Conservation (phyloP, 2,113 vertebrate species). For the Ammodytes marinus region DNA sequence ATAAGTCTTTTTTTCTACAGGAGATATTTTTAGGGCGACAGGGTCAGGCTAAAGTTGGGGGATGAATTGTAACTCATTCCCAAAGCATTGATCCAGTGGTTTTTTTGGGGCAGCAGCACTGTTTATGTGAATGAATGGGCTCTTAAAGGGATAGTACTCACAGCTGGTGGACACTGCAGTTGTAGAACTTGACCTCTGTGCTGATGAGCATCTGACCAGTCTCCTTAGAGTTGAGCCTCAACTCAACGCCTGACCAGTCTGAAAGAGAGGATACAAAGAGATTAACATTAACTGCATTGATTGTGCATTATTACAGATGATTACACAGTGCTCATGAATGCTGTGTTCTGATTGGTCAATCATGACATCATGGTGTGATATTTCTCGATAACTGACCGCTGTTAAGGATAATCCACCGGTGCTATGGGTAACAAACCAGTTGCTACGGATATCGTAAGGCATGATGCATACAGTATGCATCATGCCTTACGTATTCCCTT, state of each 20-base stretch:
- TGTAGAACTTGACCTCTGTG: constrained; percentile 99
- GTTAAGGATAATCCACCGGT: too few species aligned
- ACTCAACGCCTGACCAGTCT: constrained; percentile 97
- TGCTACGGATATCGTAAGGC: too few species aligned
- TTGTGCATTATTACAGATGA: neutral
- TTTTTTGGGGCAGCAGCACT: constrained; percentile 20
- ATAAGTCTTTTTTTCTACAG: constrained; percentile 57
- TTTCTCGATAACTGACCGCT: too few species aligned
- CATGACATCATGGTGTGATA: too few species aligned
- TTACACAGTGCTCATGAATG: too few species aligned
- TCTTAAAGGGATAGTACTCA: constrained; percentile 80
- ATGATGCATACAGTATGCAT: too few species aligned
- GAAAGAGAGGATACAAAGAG: constrained; percentile 54
- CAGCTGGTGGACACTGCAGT: constrained; percentile 98
- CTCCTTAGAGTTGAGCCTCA: constrained; percentile 94
- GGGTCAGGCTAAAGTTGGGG: constrained; percentile 41
- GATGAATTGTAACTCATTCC: constrained; percentile 65
- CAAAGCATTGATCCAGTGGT: constrained; percentile 50
- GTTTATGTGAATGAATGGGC: constrained; percentile 31
- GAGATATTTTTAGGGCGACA: constrained; percentile 63
- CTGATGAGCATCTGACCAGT: constrained; percentile 95
- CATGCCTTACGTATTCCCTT: too few species aligned
- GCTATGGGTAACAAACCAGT: too few species aligned
- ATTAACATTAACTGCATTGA: neutral
- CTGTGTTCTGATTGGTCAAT: too few species aligned